Evolutionary conservation across 2,888 invertebrate genomes (phyloP), one percentile per base, ranked within the genome.

Genomic region (Serrognathus titanus): DNA sequence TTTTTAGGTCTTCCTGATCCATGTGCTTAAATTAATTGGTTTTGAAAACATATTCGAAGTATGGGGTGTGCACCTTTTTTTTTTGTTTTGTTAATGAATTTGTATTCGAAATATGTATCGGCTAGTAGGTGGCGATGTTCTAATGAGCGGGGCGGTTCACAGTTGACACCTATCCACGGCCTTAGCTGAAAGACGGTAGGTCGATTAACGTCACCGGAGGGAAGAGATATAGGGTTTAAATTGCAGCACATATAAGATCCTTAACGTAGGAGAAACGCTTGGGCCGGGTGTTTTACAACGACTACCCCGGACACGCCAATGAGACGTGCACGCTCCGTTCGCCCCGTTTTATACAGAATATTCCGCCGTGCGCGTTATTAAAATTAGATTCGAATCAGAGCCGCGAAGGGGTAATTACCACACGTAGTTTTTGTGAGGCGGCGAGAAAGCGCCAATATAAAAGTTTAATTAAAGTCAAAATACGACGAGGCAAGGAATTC

Each of bases 161-260:
- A 53, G 55, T 59, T 58, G 55, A 49, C 56, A 63, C 64, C 62
- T 69, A 65, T 67, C 66, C 64, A 65, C 63, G 64, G 67, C 68
- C 68, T 63, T 63, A 59, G 67, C 64, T 69, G 69, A 71, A 72
- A 71, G 70, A 73, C 75, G 72, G 71, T 72, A 74, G 74, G 76
- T 77, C 76, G 75, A 76, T 77, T 77, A 76, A 76, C 72, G 77
- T 77, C 76, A 75, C 70, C 71, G 71, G 71, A 71, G 70, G 70
- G 70, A 75, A 75, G 75, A 76, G 77, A 76, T 75, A 77, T 76
- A 75, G 74, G 71, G 75, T 73, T 74, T 75, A 75, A 77, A 76
- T 77, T 76, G 75, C 75, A 69, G 74, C 72, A 72, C 75, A 76
- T 75, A 74, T 71, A 70, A 72, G 73, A 72, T 75, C 71, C 73